Conservation (phyloP, 2,888 invertebrate genomes). For the Idaea biselata region DNA sequence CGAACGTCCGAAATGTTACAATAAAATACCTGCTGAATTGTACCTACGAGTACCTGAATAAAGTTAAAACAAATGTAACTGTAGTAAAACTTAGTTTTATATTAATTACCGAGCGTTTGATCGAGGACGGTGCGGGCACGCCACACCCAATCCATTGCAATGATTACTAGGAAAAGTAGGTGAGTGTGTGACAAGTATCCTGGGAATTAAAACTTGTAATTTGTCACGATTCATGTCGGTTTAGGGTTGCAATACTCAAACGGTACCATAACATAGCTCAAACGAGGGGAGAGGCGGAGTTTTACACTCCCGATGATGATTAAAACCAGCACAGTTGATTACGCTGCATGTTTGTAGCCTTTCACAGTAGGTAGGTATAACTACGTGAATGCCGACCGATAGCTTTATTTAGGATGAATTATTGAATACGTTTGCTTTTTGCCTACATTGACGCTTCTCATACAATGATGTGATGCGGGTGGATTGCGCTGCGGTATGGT, state of each 20-base stretch:
- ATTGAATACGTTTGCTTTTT: slow-evolving; percentile 21
- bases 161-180: slow-evolving; percentile 8
- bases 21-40: not conserved
- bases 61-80: not conserved
- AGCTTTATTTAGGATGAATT: slow-evolving; percentile 45
- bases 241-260: slow-evolving; percentile 22
- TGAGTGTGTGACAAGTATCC: slow-evolving; percentile 13
- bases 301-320: slow-evolving; percentile 57
- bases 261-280: slow-evolving; percentile 15
- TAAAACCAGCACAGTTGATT: slow-evolving; percentile 68
- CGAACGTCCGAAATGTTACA: not conserved
- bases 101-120: not conserved
- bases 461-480: slow-evolving; percentile 12
- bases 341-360: slow-evolving; percentile 58
- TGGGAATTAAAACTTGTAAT: slow-evolving; percentile 30
- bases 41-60: not conserved
- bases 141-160: slow-evolving; percentile 1
- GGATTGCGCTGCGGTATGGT: not conserved
- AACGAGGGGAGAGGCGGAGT: slow-evolving; percentile 24
- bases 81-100: not conserved
- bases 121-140: slow-evolving; percentile 7
- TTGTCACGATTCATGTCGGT: slow-evolving; percentile 29
- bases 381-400: slow-evolving; percentile 44
- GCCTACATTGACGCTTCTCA: slow-evolving; percentile 13
- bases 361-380: slow-evolving; percentile 34